Percentiles rank a stretch among this genome's conserved stretches.
Evolutionary conservation across 2,888 invertebrate species (phyloP).

Genomic region (Scelioninae gen. 1): DNA sequence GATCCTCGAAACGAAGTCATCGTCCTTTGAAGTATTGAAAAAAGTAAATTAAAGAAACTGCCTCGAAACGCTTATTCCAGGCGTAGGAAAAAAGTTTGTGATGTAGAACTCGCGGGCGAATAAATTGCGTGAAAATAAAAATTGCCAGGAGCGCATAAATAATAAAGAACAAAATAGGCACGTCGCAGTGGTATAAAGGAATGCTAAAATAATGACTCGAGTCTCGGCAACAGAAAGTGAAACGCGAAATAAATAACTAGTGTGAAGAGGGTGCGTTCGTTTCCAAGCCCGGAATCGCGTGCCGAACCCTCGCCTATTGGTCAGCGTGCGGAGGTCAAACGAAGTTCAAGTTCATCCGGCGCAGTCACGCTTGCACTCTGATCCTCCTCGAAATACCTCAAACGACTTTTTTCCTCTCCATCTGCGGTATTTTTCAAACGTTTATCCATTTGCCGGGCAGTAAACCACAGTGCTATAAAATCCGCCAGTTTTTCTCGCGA

Average conservation of each 20-base stretch:
- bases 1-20: constrained; percentile 46
- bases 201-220: constrained; percentile 64
- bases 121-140: constrained; percentile 56
- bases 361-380: constrained; percentile 70
- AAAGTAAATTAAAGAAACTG: constrained; percentile 38
- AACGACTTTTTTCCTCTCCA: constrained; percentile 56
- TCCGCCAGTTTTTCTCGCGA: constrained; percentile 28
- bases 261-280: constrained; percentile 68
- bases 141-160: constrained; percentile 58
- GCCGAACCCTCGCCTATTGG: constrained; percentile 61
- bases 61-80: constrained; percentile 21
- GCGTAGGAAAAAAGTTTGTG: constrained; percentile 16
- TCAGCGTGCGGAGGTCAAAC: constrained; percentile 53
- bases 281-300: constrained; percentile 62
- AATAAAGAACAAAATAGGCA: constrained; percentile 66
- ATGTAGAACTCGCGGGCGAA: constrained; percentile 50
- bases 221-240: constrained; percentile 65
- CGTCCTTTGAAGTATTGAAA: constrained; percentile 41
- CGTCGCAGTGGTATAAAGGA: constrained; percentile 64
- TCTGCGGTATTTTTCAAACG: constrained; percentile 50
- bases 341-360: constrained; percentile 70
- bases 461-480: constrained; percentile 62
- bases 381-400: constrained; percentile 69
- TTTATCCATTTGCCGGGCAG: constrained; percentile 70
- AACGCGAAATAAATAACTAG: constrained; percentile 66